phyloP scores from a whole-genome alignment of 2,888 invertebrate genomes.

The Polyploca ridens region DNA sequence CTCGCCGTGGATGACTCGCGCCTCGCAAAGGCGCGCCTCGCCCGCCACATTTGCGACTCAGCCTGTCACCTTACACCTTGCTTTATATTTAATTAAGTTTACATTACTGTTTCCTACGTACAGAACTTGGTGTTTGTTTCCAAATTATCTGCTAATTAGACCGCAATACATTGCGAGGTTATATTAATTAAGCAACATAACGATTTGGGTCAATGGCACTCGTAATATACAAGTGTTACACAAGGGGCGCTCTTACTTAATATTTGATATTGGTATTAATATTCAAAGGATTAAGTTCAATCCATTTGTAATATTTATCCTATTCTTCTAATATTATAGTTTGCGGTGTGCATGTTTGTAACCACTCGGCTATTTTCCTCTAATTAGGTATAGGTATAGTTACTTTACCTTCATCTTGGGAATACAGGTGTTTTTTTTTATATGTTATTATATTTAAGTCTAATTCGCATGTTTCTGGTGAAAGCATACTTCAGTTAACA shows the following conservation, averaged over 20 bases:
- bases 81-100: slow-evolving; percentile 60
- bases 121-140: slow-evolving; percentile 43
- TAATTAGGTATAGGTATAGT: no score
- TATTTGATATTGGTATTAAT: not conserved
- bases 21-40: slow-evolving; percentile 20
- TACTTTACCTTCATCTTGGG: no score
- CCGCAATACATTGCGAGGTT: slow-evolving; percentile 41
- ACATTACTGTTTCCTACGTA: slow-evolving; percentile 42
- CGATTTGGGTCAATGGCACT: slow-evolving; percentile 44
- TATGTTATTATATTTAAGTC: no score
- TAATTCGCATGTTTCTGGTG: no score
- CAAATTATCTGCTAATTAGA: slow-evolving; percentile 59
- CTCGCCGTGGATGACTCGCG: slow-evolving; percentile 53
- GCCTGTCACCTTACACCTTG: slow-evolving; percentile 52
- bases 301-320: no score
- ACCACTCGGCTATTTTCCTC: no score
- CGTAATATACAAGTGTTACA: slow-evolving; percentile 27
- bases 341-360: no score
- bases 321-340: no score
- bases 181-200: slow-evolving; percentile 28
- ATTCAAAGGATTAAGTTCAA: not conserved
- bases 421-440: no score
- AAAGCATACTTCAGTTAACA: no score
- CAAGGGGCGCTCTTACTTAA: not conserved
- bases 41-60: slow-evolving; percentile 38